Evolutionary conservation across 2,888 invertebrate genomes (phyloP).

Genomic region (Iselma pallidipennis): DNA sequence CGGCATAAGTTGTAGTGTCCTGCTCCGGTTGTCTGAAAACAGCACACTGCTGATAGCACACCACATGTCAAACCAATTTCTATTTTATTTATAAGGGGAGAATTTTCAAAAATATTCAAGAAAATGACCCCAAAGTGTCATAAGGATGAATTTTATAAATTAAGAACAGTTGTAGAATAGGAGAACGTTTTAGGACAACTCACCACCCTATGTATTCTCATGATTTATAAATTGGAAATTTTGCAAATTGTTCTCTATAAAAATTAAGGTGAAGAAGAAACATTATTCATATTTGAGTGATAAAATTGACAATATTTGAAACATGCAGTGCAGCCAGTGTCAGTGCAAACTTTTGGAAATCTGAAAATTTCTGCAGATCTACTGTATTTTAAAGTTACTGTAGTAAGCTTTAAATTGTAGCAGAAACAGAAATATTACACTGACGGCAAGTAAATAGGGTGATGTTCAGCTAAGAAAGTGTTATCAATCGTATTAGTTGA

Average conservation of each 20-base stretch:
- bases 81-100: slow-evolving; percentile 7
- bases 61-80: slow-evolving; percentile 44
- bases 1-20: slow-evolving; percentile 94
- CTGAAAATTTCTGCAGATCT: neutral
- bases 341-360: neutral
- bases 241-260: neutral
- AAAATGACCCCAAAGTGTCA: too few species aligned
- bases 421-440: neutral
- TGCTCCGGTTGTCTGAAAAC: slow-evolving; percentile 86
- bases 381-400: too few species aligned
- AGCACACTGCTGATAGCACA: slow-evolving; percentile 60
- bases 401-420: too few species aligned
- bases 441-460: neutral
- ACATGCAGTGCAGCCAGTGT: neutral
- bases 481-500: neutral
- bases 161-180: too few species aligned
- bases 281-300: too few species aligned
- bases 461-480: neutral
- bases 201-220: neutral
- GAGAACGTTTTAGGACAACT: neutral
- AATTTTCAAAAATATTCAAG: slow-evolving; percentile 8
- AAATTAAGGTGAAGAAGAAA: too few species aligned
- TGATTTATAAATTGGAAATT: too few species aligned
- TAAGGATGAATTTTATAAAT: too few species aligned
- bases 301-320: neutral